Conservation (phyloP, 64 coral and sea anemone species). For the Acropora yongei region DNA sequence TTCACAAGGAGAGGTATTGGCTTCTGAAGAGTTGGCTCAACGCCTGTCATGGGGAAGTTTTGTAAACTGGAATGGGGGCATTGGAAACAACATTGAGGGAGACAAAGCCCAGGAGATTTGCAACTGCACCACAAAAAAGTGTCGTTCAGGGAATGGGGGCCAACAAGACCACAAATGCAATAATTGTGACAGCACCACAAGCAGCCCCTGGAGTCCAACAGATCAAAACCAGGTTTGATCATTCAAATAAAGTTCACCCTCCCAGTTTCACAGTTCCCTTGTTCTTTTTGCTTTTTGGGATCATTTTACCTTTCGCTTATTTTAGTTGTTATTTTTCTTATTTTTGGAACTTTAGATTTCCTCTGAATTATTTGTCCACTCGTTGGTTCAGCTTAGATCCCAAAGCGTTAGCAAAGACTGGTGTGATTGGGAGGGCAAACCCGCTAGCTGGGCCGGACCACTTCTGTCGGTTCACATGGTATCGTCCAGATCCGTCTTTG, state of each 20-base stretch:
- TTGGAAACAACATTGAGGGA: constrained; percentile 46
- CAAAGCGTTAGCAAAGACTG: too few species aligned
- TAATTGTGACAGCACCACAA: neutral
- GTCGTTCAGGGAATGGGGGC: neutral
- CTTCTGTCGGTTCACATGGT: too few species aligned
- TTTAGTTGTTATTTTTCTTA: too few species aligned
- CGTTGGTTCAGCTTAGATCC: too few species aligned
- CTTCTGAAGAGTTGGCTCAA: constrained; percentile 61
- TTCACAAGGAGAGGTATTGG: constrained; percentile 40
- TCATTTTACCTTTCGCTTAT: too few species aligned
- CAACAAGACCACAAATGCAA: neutral
- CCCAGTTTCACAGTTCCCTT: neutral
- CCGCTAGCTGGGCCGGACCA: too few species aligned
- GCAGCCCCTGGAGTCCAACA: constrained; percentile 2
- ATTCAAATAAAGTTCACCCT: constrained; percentile 8
- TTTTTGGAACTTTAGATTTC: too few species aligned
- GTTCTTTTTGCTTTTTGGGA: too few species aligned
- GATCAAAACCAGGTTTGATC: constrained; percentile 9
- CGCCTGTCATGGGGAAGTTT: constrained; percentile 61
- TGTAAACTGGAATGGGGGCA: constrained; percentile 51
- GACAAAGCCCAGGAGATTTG: neutral
- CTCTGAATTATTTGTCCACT: too few species aligned
- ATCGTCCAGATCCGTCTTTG: too few species aligned
- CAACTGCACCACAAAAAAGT: too few species aligned
- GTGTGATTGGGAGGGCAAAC: too few species aligned